These are phyloP conservation scores for Macrophya alboannulata DNA, from an alignment of 2,888 invertebrate genomes.

Conservation along the genomic window DNA sequence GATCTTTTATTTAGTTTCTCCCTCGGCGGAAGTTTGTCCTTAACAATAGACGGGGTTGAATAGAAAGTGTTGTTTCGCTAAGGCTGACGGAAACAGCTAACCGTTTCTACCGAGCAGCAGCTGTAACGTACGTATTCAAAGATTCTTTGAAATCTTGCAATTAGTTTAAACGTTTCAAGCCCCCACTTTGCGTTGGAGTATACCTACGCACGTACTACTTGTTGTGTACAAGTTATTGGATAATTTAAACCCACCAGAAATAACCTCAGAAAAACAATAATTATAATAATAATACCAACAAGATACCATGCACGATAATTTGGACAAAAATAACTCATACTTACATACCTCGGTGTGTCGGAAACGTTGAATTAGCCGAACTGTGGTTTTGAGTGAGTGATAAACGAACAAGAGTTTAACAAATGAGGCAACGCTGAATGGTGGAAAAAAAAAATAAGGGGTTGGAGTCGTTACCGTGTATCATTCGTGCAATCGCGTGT, in stretches of 20 bases:
- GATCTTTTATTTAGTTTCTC: conserved; percentile 32
- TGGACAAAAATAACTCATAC: conserved; percentile 9
- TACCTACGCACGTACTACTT: background rate
- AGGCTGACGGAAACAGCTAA: conserved; percentile 16
- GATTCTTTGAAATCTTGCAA: conserved; percentile 30
- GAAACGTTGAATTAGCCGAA: conserved; percentile 26
- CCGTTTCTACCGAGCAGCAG: background rate
- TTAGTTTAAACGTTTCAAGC: conserved; percentile 17
- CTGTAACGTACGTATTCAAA: conserved; percentile 20
- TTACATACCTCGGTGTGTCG: background rate
- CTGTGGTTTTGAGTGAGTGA: conserved; percentile 21
- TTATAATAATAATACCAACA: background rate
- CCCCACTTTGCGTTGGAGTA: background rate
- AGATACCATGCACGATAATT: background rate
- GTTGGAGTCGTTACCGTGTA: conserved; percentile 28
- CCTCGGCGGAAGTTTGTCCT: conserved; percentile 32
- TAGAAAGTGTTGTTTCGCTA: conserved; percentile 34
- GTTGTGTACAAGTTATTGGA: background rate
- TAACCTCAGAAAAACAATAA: background rate
- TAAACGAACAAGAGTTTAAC: conserved; percentile 34
- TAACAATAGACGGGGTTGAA: conserved; percentile 34
- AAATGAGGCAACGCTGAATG: conserved; percentile 38
- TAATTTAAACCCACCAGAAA: background rate
- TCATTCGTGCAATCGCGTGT: conserved; percentile 50
- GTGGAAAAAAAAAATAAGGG: background rate